A percentile compares a stretch with the other conserved stretches of the same genome.
phyloP scores from a whole-genome alignment of 2,888 invertebrate species.

The Dichetophora obliterata region DNA sequence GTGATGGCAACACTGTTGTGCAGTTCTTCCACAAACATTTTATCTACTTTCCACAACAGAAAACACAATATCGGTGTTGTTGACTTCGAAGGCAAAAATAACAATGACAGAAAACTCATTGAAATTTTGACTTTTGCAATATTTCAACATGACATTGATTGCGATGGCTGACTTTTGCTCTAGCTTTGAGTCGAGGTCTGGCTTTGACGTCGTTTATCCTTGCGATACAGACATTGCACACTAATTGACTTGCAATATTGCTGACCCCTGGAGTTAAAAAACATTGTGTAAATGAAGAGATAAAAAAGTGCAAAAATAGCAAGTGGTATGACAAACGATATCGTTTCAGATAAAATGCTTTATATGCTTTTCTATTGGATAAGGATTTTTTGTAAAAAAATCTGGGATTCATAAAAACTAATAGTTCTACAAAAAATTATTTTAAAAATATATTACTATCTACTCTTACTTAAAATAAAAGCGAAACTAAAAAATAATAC shows the following conservation, averaged over 20 bases:
- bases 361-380: too few relatives aligned
- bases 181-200: not conserved
- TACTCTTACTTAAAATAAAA: too few relatives aligned
- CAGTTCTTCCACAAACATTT: not conserved
- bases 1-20: too few relatives aligned
- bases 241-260: slow-evolving; percentile 26
- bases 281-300: not conserved
- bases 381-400: too few relatives aligned
- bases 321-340: too few relatives aligned
- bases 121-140: slow-evolving; percentile 6
- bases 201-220: not conserved
- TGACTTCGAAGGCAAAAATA: not conserved
- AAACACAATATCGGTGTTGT: too few relatives aligned
- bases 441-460: too few relatives aligned
- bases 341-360: too few relatives aligned
- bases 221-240: slow-evolving; percentile 8
- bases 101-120: not conserved
- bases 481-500: too few relatives aligned
- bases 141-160: slow-evolving; percentile 22
- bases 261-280: not conserved
- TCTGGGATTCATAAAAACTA: too few relatives aligned
- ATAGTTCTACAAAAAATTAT: too few relatives aligned
- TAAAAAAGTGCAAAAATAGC: too few relatives aligned
- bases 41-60: not conserved
- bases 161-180: not conserved